Conservation (phyloP, 35 echinoderm and acorn worm species). For the Hemicentrotus pulcherrimus region DNA sequence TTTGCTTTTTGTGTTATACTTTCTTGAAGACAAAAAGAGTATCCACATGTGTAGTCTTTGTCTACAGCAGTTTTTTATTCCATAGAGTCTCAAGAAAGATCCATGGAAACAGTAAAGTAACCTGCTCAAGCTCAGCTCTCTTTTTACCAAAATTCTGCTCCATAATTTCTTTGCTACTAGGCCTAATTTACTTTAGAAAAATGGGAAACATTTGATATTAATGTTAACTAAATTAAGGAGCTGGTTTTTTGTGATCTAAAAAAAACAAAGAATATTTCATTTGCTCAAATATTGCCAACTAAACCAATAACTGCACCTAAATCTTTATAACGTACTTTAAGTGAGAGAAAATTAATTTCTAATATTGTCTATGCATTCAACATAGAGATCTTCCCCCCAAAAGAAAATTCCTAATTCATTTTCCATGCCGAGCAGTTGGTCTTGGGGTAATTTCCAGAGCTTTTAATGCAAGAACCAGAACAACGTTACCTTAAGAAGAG, state of each 20-base stretch:
- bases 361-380: neutral
- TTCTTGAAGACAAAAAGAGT: too few relatives aligned
- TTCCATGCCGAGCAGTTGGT: neutral
- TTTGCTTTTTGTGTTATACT: too few relatives aligned
- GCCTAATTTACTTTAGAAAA: too few relatives aligned
- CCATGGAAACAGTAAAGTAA: neutral
- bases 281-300: too few relatives aligned
- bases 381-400: neutral
- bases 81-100: too few relatives aligned
- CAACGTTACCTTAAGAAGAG: conserved; percentile 1
- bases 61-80: too few relatives aligned
- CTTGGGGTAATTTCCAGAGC: conserved; percentile 1
- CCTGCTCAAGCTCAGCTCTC: neutral
- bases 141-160: neutral
- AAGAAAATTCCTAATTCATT: neutral
- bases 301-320: too few relatives aligned
- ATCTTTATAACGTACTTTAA: neutral
- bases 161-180: neutral
- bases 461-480: conserved; percentile 13
- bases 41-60: too few relatives aligned
- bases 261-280: too few relatives aligned
- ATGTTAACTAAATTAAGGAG: too few relatives aligned
- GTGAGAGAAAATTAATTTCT: neutral
- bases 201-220: too few relatives aligned
- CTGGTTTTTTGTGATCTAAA: too few relatives aligned